phyloP scores from a whole-genome alignment of 2,797 vertebrate species.

The Microctenopoma lineatum region DNA sequence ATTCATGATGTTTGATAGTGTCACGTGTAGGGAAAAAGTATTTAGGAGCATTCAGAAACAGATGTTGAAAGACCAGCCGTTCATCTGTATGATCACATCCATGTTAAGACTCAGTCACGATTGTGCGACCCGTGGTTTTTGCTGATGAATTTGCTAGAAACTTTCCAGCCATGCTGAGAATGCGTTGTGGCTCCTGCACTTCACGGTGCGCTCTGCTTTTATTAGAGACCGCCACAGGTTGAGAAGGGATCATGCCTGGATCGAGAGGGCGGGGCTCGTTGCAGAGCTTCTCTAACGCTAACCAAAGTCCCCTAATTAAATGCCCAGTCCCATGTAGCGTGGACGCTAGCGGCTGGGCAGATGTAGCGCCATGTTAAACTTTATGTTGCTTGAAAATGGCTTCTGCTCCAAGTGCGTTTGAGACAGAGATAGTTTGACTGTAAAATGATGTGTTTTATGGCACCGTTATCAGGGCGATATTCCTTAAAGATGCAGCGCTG shows the following conservation, averaged over 20 bases:
- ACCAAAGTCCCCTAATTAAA: conserved; percentile 88
- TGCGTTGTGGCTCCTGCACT: neutral
- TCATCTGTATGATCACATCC: conserved; percentile 40
- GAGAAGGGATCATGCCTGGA: conserved; percentile 26
- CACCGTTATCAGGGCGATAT: conserved; percentile 81
- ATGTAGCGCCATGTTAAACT: conserved; percentile 98
- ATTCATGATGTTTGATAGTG: conserved; percentile 56
- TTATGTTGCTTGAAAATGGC: conserved; percentile 98
- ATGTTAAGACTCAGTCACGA: conserved; percentile 5
- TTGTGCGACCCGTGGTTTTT: conserved; percentile 22
- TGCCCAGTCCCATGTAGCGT: conserved; percentile 88
- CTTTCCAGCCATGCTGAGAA: conserved; percentile 25
- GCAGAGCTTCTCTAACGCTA: conserved; percentile 51
- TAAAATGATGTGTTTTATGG: conserved; percentile 96
- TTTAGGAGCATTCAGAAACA: conserved; percentile 36
- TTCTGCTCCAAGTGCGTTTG: conserved; percentile 93
- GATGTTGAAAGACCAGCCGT: conserved; percentile 16
- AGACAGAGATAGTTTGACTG: conserved; percentile 92
- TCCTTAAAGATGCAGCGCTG: conserved; percentile 83
- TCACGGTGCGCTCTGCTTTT: conserved; percentile 1
- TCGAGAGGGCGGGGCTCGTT: conserved; percentile 51
- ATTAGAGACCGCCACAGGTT: conserved; percentile 26
- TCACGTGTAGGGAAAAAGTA: conserved; percentile 30
- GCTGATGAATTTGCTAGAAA: conserved; percentile 29
- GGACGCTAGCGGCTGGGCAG: conserved; percentile 94